Base-by-base conservation (phyloP, 2,797 vertebrate genomes). In the Diplodus sargus region DNA sequence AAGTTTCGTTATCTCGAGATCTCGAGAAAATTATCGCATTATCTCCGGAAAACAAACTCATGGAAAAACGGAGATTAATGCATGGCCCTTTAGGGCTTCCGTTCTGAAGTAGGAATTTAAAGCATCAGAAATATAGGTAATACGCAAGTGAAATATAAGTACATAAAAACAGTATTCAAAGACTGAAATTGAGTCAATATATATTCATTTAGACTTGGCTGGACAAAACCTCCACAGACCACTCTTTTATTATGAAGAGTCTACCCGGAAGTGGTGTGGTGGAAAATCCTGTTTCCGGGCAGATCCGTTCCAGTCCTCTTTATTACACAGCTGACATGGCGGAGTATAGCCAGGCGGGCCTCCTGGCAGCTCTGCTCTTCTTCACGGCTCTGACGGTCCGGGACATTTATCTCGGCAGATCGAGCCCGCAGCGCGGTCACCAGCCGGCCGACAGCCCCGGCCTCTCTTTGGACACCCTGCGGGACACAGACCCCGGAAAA, bases 351-450 rank as follows among this genome's bases (percentile, higher is more conserved):
- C 91, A 90, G 66, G 72, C 83, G 6, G 92, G 90, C 1, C 89
- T 96, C 42, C 79, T 95, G 68, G 93, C 89, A n/a, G 95, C 94
- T 53, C 52, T 96, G 82, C 78, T 96, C 70, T 80, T 96, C 45
- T 96, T 96, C 70, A 91, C 91, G 8, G 90, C 82, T 0, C 86
- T 96, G 5, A 96, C 95, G 0, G 52, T 94, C 4, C 87, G 90
- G 62, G 95, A 96, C 79, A 77, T 96, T 57, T 95, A 95, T 17
- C 57, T 94, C 0, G 93, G 94, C 2, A 89, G 89, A 34, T 87
- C 78, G 42, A 87, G 48, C 18, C 78, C 76, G 4, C 89, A 84
- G 52, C 62, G 7, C n/a, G 75, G 64, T 54, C 51, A 81, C 5
- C 79, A 76, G 70, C 68, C 79, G 73, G 43, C 79, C 14, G 79